A percentile compares a stretch with the other conserved stretches of the same genome.
phyloP scores from a whole-genome alignment of 1,140 invertebrate species.

The Trichogramma pretiosum region DNA sequence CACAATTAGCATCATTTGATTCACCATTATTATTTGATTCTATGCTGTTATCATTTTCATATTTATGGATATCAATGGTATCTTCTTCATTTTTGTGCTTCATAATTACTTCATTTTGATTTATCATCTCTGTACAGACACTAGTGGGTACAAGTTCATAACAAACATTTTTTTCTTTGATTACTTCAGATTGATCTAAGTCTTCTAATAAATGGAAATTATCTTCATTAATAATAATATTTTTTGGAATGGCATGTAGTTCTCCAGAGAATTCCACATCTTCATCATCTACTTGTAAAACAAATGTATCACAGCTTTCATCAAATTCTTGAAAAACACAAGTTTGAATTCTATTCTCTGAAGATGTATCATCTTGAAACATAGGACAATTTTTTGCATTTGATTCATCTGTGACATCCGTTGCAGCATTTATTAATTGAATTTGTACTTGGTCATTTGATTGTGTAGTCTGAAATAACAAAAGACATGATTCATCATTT shows the following conservation, averaged over 20 bases:
- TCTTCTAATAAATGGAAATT: not conserved
- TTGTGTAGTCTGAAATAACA: constrained; percentile 6
- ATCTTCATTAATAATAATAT: not conserved
- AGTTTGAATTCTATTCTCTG: no score
- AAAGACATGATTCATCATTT: not conserved
- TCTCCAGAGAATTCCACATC: constrained; percentile 10
- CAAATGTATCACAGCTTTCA: no score
- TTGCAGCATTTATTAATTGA: not conserved
- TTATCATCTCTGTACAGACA: not conserved
- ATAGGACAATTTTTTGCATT: not conserved
- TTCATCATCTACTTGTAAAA: not conserved
- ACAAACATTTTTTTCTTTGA: not conserved
- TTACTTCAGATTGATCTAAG: not conserved
- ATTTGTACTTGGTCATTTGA: not conserved
- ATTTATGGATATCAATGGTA: not conserved
- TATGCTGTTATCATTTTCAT: not conserved
- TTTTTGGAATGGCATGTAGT: constrained; percentile 1
- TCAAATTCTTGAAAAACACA: no score
- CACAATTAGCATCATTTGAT: constrained; percentile 21
- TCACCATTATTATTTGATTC: constrained; percentile 6
- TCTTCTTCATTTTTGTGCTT: constrained; percentile 4
- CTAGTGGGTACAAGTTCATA: not conserved
- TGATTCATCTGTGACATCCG: not conserved
- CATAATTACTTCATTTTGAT: not conserved
- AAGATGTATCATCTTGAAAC: no score